Base-by-base conservation (phyloP, 2,888 invertebrate genomes). In the Odontomyia ornata region DNA sequence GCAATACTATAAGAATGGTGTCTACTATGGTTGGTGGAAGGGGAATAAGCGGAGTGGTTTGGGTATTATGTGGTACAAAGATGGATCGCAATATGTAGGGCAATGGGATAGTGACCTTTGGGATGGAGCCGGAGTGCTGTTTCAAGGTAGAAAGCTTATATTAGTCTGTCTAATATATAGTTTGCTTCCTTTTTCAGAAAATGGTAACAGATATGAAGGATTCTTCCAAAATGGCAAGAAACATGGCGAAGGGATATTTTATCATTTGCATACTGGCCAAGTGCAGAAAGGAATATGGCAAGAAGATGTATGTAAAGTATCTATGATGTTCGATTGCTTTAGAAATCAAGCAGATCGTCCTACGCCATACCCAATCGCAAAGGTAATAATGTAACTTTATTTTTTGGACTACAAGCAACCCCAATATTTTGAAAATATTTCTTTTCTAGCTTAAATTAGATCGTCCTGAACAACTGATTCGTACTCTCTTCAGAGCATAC, bases 151-250 rank as follows among this genome's bases (percentile, higher is more conserved):
- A 27, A 23, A 11, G 25, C 2, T 65, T 27, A 23, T n/a, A n/a
- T n/a, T n/a, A n/a, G n/a, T n/a, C n/a, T n/a, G n/a, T n/a, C n/a
- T n/a, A n/a, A n/a, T n/a, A n/a, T n/a, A 25, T 1, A 13, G 11
- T 46, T 18, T 30, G 7, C 21, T 30, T 5, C n/a, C 18, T 56
- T 13, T 1, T n/a, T n/a, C n/a, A 85, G 86, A 79, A 7, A 86
- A 86, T 81, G 84, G 84, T 1, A 85, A 86, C 79, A 83, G 86
- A 3, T 87, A 84, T 80, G 86, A 86, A 78, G 86, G 86, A 11
- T 80, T 83, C 36, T 86, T 85, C 77, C 82, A 83, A 1, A 80
- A 83, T 1, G 86, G 84, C 1, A 80, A 81, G 57, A 87, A 87
- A 79, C 84, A 84, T 77, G 86, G 87, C 1, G 86, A 86, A 77